Base-by-base conservation (phyloP, 1,140 invertebrate species). In the Nephila pilipes region DNA sequence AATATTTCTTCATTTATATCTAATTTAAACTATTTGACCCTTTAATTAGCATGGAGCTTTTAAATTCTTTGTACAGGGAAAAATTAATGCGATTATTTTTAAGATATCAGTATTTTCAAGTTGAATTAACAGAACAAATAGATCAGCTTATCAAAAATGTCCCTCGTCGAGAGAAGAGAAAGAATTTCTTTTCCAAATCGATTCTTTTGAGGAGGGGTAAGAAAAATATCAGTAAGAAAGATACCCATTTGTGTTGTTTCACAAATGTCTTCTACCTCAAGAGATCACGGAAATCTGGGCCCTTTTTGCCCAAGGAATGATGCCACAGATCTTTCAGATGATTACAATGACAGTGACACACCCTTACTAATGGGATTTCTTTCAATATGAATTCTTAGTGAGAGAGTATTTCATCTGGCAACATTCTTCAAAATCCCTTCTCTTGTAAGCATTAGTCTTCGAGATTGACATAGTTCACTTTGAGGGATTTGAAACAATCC, bases 321-420 rank as follows among this genome's bases (percentile, higher is more conserved):
- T 32, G 65, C 29, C 29, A 29, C 4, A 75, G 75, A 91, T 91
- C 79, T 91, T 55, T 36, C 29, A 38, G 25, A 22, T 65, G 89
- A 91, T 91, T 91, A 80, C 65, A 57, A 10, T 58, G 89, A 63
- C 25, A 60, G 79, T 25, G 89, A 83, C 89, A 91, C 89, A 83
- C 89, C 89, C 89, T 91, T 32, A 60, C 75, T 91, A 91, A 91
- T 91, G 89, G 32, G 89, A 91, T 60, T 91, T 91, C 89, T 91
- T 83, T 32, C 83, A 60, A 91, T 91, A 54, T 69, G 65, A 90
- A 90, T 79, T 80, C n/a, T 83, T 54, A 25, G 25, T 20, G 22
- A 80, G 57, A 36, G n/a, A 55, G 22, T 22, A 57, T 90, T 80
- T 25, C 87, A 90, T 90, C 57, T 63, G 87, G 22, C 38, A 90